phyloP scores from a whole-genome alignment of 2,888 invertebrate species.

The Chloroclysta siterata region DNA sequence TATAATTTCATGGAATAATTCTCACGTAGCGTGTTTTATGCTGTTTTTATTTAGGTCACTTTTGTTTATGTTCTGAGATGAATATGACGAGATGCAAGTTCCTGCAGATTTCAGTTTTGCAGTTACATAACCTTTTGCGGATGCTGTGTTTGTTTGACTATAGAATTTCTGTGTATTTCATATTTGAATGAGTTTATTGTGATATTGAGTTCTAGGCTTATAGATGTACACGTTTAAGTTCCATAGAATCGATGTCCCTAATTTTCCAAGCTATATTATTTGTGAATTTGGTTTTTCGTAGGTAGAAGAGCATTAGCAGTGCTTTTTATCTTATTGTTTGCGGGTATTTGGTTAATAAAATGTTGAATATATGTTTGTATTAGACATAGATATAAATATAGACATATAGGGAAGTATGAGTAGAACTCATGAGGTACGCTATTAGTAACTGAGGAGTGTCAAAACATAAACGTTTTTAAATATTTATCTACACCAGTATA shows the following conservation, averaged over 20 bases:
- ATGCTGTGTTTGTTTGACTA: constrained; percentile 50
- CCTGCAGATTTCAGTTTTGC: constrained; percentile 26
- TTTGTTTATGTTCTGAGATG: constrained; percentile 27
- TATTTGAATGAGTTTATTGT: constrained; percentile 69
- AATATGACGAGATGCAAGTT: constrained; percentile 30
- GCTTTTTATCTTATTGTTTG: too few relatives aligned
- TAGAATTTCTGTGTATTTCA: constrained; percentile 50
- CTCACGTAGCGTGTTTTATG: constrained; percentile 29
- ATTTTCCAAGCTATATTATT: constrained; percentile 40
- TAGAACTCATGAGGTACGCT: constrained; percentile 28
- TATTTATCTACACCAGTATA: not conserved
- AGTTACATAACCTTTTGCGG: constrained; percentile 31
- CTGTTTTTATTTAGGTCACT: constrained; percentile 13
- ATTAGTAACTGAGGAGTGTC: constrained; percentile 41
- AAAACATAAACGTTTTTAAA: constrained; percentile 1
- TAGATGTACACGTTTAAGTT: constrained; percentile 42
- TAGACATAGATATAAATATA: constrained; percentile 1
- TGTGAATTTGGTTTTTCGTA: not conserved
- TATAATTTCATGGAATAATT: constrained; percentile 21
- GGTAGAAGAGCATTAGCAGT: not conserved
- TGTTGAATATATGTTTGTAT: not conserved
- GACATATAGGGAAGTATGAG: constrained; percentile 6
- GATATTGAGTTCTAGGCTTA: constrained; percentile 74
- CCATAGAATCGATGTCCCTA: constrained; percentile 56
- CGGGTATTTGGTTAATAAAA: constrained; percentile 6